These are phyloP conservation scores for Gasterosteus aculeatus DNA, from an alignment of 2,113 vertebrate genomes.

Conservation along the genomic window DNA sequence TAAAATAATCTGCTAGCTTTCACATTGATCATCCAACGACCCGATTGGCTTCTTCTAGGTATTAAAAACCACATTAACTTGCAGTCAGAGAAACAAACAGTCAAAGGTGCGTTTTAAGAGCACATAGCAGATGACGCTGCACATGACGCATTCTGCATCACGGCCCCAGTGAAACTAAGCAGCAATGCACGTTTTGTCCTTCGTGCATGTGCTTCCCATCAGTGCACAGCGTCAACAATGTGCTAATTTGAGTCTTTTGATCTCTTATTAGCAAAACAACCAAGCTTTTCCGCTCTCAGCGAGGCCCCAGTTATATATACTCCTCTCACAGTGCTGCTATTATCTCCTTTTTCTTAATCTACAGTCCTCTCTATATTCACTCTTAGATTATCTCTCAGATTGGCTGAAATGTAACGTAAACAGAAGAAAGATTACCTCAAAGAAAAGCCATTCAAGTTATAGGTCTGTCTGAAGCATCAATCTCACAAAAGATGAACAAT, in stretches of 20 bases:
- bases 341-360: slow-evolving; percentile 25
- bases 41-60: background rate
- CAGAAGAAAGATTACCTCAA: slow-evolving; percentile 6
- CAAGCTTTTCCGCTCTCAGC: slow-evolving; percentile 32
- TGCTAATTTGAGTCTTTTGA: slow-evolving; percentile 27
- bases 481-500: slow-evolving; percentile 7
- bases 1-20: background rate
- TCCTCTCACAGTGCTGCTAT: slow-evolving; percentile 17
- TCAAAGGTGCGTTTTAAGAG: background rate
- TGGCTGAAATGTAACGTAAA: background rate
- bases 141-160: background rate
- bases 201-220: slow-evolving; percentile 53
- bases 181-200: slow-evolving; percentile 7
- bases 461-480: background rate
- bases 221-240: slow-evolving; percentile 6
- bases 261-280: slow-evolving; percentile 47
- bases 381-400: too few species aligned
- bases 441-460: background rate
- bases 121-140: background rate
- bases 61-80: background rate
- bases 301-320: background rate
- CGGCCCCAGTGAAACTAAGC: slow-evolving; percentile 1
- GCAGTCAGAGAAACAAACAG: background rate
- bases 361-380: background rate
- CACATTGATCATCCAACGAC: background rate